Conservation (phyloP, 1,140 invertebrate genomes). For the Atta texana region DNA sequence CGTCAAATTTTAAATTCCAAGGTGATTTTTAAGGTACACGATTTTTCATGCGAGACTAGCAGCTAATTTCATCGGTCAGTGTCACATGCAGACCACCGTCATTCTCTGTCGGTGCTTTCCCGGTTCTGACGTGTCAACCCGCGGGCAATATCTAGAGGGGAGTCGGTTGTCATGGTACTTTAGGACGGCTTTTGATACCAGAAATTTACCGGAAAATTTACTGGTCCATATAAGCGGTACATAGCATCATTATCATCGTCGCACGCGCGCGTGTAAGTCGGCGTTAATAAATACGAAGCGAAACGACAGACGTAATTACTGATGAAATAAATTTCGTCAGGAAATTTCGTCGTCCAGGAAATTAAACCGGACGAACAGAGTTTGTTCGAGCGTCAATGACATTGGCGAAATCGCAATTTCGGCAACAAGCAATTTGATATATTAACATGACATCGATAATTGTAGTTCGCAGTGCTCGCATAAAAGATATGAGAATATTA, state of each 20-base stretch:
- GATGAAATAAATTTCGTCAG: conserved; percentile 58
- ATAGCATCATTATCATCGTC: conserved; percentile 58
- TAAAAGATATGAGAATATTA: conserved; percentile 5
- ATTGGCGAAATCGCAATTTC: conserved; percentile 42
- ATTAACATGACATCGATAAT: conserved; percentile 10
- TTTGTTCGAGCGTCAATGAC: conserved; percentile 54
- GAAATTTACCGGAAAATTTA: conserved; percentile 56
- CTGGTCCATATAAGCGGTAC: conserved; percentile 32
- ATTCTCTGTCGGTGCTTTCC: conserved; percentile 17
- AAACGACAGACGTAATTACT: conserved; percentile 61
- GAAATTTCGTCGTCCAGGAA: conserved; percentile 25
- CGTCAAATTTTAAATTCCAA: not conserved
- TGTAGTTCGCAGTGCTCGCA: not conserved
- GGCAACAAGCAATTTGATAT: conserved; percentile 6
- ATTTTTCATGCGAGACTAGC: conserved; percentile 23
- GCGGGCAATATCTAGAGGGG: conserved; percentile 54
- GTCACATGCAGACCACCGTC: conserved; percentile 37
- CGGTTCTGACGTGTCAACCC: conserved; percentile 46
- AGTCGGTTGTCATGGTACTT: conserved; percentile 37
- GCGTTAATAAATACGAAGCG: conserved; percentile 65
- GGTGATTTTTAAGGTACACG: conserved; percentile 3
- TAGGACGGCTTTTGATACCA: conserved; percentile 29
- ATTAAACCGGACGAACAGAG: conserved; percentile 65
- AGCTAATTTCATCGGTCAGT: conserved; percentile 61
- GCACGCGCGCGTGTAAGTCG: not conserved